Percentiles rank a stretch among this genome's conserved stretches.
Evolutionary conservation across 2,797 vertebrate genomes (phyloP).

Genomic region (Ambastaia sidthimunki): DNA sequence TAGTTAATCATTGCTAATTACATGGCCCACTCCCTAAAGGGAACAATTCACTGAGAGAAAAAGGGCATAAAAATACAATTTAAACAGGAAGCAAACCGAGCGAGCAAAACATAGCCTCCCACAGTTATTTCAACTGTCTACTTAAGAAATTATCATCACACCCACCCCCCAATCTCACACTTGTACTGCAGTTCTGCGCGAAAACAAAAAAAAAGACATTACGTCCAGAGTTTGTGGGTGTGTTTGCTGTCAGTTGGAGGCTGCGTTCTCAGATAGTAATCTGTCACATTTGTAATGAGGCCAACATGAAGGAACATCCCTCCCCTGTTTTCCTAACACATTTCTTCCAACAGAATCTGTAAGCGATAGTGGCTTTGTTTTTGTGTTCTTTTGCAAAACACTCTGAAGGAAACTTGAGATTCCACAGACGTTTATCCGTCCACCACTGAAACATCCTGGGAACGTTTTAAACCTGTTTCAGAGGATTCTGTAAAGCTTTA

Average conservation of each 20-base stretch:
- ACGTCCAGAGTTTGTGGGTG: constrained; percentile 12
- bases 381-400: neutral
- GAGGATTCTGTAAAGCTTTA: neutral
- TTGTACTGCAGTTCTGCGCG: constrained; percentile 8
- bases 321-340: neutral
- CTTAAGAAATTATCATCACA: constrained; percentile 20
- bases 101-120: constrained; percentile 34
- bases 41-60: constrained; percentile 3
- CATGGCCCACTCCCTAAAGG: constrained; percentile 7
- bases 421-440: neutral
- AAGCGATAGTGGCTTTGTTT: neutral
- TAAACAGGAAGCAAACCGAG: constrained; percentile 30
- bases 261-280: neutral
- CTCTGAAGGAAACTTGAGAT: neutral
- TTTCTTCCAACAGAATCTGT: neutral
- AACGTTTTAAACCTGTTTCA: neutral
- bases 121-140: constrained; percentile 31
- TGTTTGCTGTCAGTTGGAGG: neutral
- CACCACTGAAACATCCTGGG: neutral
- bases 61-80: constrained; percentile 11
- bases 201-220: neutral
- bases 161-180: constrained; percentile 31
- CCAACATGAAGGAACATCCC: constrained; percentile 19
- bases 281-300: constrained; percentile 29
- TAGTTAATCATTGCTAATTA: constrained; percentile 42